phyloP scores from a whole-genome alignment of 2,888 invertebrate species.

The Pyrrhia umbra region DNA sequence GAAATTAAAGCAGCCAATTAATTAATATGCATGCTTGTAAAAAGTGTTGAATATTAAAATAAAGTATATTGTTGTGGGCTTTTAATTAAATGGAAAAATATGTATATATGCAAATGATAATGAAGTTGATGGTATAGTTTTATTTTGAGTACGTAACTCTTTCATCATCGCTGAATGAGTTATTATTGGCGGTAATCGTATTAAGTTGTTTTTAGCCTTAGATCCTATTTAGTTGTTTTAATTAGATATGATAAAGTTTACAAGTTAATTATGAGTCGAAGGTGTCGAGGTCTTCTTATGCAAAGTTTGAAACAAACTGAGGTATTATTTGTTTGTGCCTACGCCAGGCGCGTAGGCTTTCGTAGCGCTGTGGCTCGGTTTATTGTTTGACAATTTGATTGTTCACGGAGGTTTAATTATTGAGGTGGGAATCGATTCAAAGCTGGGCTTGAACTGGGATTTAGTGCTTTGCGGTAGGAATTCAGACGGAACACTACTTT shows the following conservation, averaged over 20 bases:
- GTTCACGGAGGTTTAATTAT: conserved; percentile 31
- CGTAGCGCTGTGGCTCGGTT: conserved; percentile 18
- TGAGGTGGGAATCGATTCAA: conserved; percentile 24
- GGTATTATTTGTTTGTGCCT: conserved; percentile 13
- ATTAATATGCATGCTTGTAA: conserved; percentile 51
- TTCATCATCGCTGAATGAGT: conserved; percentile 33
- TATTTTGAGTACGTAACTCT: conserved; percentile 26
- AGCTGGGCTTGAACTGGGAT: conserved; percentile 9
- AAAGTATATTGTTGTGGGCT: conserved; percentile 33
- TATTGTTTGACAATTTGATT: conserved; percentile 29
- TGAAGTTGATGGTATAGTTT: conserved; percentile 27
- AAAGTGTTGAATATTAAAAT: conserved; percentile 51
- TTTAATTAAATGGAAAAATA: conserved; percentile 44
- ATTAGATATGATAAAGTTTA: conserved; percentile 11
- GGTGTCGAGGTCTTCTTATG: not conserved
- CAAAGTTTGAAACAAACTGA: conserved; percentile 6
- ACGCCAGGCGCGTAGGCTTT: conserved; percentile 6
- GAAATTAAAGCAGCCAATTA: conserved; percentile 53
- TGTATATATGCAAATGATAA: conserved; percentile 35
- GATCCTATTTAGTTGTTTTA: conserved; percentile 11
- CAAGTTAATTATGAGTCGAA: not conserved
- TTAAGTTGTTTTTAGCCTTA: not conserved
- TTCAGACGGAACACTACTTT: conserved; percentile 17
- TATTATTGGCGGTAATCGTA: conserved; percentile 10
- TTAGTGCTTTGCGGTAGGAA: conserved; percentile 21